Evolutionary conservation across 2,888 invertebrate genomes (phyloP).

Genomic region (Tenodera sinensis): DNA sequence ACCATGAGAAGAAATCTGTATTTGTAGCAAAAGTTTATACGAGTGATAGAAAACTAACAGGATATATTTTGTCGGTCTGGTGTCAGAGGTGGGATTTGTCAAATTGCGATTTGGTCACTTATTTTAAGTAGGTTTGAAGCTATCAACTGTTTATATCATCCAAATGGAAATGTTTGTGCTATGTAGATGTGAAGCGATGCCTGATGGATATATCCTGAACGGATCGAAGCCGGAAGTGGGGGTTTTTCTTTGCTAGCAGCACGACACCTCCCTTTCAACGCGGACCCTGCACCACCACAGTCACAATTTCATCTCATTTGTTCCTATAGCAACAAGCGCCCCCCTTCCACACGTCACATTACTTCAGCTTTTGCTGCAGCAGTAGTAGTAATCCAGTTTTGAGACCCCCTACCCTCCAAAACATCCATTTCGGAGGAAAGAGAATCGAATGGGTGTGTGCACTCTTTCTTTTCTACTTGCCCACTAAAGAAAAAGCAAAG

Average conservation of each 20-base stretch:
- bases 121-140: no score
- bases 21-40: no score
- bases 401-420: slow-evolving; percentile 5
- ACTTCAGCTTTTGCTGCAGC: slow-evolving; percentile 34
- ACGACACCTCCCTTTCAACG: neutral
- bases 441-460: slow-evolving; percentile 9
- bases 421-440: neutral
- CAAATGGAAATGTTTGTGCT: no score
- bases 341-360: slow-evolving; percentile 33
- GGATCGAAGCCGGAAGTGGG: neutral
- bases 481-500: neutral
- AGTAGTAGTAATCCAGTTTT: slow-evolving; percentile 15
- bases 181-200: neutral
- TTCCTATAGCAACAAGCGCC: slow-evolving; percentile 27
- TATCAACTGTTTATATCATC: no score
- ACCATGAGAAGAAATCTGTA: no score
- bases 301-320: slow-evolving; percentile 27
- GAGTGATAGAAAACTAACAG: no score
- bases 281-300: slow-evolving; percentile 15
- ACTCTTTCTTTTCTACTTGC: neutral
- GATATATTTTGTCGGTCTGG: no score
- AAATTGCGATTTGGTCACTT: no score
- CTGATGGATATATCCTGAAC: neutral
- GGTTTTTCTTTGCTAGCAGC: neutral
- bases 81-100: no score